Evolutionary conservation across 2,113 vertebrate species (phyloP), one percentile per base, ranked within the genome.

Genomic region (Dipodomys spectabilis): DNA sequence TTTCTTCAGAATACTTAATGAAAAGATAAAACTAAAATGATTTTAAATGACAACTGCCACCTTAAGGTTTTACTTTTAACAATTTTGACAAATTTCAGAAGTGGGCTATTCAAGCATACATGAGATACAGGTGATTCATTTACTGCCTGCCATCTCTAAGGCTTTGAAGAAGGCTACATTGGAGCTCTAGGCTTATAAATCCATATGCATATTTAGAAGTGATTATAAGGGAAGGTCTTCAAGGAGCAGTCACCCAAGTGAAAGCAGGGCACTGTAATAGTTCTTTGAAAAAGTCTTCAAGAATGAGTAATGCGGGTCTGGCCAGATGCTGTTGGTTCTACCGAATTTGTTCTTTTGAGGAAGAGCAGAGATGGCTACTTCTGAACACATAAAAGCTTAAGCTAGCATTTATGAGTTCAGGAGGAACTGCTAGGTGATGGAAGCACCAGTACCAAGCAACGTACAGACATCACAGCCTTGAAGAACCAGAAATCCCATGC

Each of bases 321-420:
- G 90, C 39, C 65, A 77, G 69, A 72, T 71, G 84, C 32, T 71
- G 49, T 39, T 67, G 81, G 74, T 67, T 82, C 60, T 53, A 27
- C 25, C 23, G 25, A 72, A 67, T 81, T 53, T 86, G 28, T 60
- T 86, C 62, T 39, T 75, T 78, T 18, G 27, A 69, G 62, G 75
- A 84, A 91, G 92, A 94, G 90, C 71, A 94, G 95, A 85, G 90
- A 92, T 82, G 92, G 89, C 32, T 64, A 90, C 90, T 80, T 95
- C 35, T 45, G 90, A 95, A 92, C 23, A 53, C 4, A 20, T 62
- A 71, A 83, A 80, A 85, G 82, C 90, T 85, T 27, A 2, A 6
- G n/a, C 57, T 5, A 86, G 68, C 64, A 44, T 71, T 62, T 81
- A 62, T 0, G 4, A 32, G 45, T 62, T 81, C 22, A 68, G 75